Evolutionary conservation across 2,797 vertebrate species (phyloP).

Genomic region (Rousettus madagascariensis): DNA sequence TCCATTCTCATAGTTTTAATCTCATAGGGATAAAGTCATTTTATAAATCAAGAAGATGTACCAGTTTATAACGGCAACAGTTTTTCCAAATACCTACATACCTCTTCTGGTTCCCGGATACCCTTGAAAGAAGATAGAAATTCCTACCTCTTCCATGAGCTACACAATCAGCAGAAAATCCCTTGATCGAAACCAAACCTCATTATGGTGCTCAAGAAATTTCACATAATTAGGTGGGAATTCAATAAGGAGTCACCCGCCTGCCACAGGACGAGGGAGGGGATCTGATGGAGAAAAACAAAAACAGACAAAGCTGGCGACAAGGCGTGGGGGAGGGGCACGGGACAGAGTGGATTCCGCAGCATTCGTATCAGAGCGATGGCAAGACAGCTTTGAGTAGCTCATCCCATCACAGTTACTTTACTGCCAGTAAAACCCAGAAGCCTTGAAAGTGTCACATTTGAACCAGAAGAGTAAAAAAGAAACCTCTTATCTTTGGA

Average conservation of each 20-base stretch:
- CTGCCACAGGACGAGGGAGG: neutral
- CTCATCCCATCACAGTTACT: neutral
- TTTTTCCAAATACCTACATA: neutral
- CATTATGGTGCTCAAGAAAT: neutral
- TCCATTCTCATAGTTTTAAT: neutral
- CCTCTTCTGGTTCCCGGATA: neutral
- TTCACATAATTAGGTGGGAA: neutral
- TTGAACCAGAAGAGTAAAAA: neutral
- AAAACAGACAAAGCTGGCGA: neutral
- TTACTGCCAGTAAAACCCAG: neutral
- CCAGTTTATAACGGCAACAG: neutral
- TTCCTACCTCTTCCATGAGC: neutral
- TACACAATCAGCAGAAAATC: neutral
- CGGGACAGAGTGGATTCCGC: neutral
- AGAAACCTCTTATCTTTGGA: conserved; percentile 2
- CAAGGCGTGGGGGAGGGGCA: neutral
- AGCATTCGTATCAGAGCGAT: too few relatives aligned
- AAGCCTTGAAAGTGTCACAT: neutral
- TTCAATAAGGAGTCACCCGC: neutral
- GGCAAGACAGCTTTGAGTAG: neutral
- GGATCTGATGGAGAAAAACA: neutral
- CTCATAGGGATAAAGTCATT: neutral
- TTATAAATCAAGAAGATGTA: neutral
- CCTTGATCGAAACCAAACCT: conserved; percentile 9
- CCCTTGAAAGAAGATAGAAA: neutral